phyloP scores from a whole-genome alignment of 1,140 invertebrate species.

The Euschistus heros region DNA sequence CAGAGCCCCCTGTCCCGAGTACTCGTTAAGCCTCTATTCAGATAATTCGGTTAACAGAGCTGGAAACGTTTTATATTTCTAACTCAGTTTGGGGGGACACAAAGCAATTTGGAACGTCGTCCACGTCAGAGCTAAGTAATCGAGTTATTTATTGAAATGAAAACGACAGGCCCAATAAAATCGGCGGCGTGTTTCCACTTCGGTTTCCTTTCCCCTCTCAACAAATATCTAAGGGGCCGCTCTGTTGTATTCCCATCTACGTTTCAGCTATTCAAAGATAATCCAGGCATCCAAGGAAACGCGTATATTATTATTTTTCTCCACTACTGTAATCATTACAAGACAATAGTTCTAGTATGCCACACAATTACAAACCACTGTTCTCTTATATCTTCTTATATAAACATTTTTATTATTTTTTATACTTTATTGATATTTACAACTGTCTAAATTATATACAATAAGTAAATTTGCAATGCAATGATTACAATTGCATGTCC shows the following conservation, averaged over 20 bases:
- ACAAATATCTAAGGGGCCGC: not conserved
- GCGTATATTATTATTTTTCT: no score
- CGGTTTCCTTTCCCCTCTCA: not conserved
- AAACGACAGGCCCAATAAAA: conserved; percentile 19
- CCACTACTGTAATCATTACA: no score
- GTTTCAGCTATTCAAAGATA: not conserved
- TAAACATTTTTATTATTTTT: no score
- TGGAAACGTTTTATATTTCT: conserved; percentile 17
- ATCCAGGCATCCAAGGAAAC: no score
- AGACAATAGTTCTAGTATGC: no score
- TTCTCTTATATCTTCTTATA: no score
- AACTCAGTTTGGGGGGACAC: conserved; percentile 11
- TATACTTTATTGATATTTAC: no score
- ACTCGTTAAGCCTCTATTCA: conserved; percentile 18
- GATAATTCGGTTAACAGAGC: conserved; percentile 11
- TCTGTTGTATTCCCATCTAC: not conserved
- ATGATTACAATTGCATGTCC: no score
- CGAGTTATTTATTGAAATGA: conserved; percentile 20
- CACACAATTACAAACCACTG: no score
- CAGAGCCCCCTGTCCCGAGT: not conserved
- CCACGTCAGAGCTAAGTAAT: conserved; percentile 8
- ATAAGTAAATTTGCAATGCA: no score
- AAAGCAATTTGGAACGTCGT: conserved; percentile 17
- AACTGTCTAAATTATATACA: no score
- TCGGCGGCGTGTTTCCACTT: not conserved